Conservation (phyloP, 2,888 invertebrate genomes). For the Lasioglossum figueresi region DNA sequence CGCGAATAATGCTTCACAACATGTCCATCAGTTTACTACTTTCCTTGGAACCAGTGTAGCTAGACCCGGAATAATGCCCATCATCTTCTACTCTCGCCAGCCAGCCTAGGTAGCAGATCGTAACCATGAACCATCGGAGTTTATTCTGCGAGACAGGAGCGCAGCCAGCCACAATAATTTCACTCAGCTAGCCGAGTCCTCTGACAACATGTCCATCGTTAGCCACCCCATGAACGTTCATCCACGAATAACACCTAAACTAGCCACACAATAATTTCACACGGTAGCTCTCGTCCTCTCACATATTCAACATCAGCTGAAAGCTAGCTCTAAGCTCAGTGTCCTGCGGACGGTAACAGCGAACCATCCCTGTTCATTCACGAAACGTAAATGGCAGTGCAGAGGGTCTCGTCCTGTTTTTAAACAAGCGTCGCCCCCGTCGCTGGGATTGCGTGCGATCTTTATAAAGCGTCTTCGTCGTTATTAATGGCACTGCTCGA, state of each 20-base stretch:
- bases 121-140: neutral
- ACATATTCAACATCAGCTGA: neutral
- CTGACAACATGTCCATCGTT: neutral
- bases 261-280: neutral
- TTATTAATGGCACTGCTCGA: conserved; percentile 70
- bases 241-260: no score
- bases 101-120: neutral
- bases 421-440: conserved; percentile 17
- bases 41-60: neutral
- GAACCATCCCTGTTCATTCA: conserved; percentile 33
- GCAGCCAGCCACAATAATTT: neutral
- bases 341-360: neutral
- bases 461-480: conserved; percentile 44
- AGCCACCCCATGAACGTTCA: neutral
- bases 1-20: neutral
- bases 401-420: conserved; percentile 21
- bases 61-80: neutral
- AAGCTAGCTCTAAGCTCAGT: no score
- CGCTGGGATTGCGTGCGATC: conserved; percentile 42
- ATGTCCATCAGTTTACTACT: neutral
- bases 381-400: conserved; percentile 24
- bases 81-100: neutral
- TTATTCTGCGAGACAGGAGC: neutral
- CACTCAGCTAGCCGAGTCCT: neutral
- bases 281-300: neutral